Conservation (phyloP, 2,888 invertebrate genomes). For the Glyphotaelius pellucidus region DNA sequence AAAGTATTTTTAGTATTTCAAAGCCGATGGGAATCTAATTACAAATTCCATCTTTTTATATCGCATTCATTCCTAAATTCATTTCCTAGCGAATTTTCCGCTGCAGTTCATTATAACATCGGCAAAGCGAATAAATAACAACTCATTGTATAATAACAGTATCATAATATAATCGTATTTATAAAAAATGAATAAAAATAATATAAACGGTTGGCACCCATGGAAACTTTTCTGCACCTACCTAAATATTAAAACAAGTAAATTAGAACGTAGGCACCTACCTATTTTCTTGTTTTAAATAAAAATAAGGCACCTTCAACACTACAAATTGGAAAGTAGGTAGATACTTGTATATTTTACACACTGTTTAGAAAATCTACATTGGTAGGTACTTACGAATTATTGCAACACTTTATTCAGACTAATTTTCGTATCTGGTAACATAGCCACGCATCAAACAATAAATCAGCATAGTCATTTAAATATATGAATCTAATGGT, state of each 20-base stretch:
- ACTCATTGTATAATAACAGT: background rate
- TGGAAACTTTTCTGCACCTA: no score
- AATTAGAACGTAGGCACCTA: background rate
- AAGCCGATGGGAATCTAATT: background rate
- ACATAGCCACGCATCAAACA: conserved; percentile 27
- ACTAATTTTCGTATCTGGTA: conserved; percentile 2
- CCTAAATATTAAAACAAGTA: no score
- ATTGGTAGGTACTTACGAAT: background rate
- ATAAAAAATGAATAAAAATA: no score
- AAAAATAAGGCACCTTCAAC: background rate
- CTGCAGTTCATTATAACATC: background rate
- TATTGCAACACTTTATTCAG: background rate
- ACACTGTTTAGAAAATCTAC: background rate
- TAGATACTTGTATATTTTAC: background rate
- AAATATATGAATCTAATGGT: conserved; percentile 45
- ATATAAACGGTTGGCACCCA: background rate
- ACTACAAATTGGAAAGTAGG: background rate
- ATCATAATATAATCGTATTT: background rate
- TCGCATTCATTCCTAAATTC: background rate
- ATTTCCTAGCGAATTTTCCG: background rate
- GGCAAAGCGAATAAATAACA: background rate
- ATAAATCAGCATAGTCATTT: conserved; percentile 45
- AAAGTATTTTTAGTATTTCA: background rate
- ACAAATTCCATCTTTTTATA: background rate
- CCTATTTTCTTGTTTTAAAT: background rate